These are phyloP conservation scores for Napeogenes inachia DNA, from an alignment of 2,888 invertebrate genomes.

Conservation along the genomic window DNA sequence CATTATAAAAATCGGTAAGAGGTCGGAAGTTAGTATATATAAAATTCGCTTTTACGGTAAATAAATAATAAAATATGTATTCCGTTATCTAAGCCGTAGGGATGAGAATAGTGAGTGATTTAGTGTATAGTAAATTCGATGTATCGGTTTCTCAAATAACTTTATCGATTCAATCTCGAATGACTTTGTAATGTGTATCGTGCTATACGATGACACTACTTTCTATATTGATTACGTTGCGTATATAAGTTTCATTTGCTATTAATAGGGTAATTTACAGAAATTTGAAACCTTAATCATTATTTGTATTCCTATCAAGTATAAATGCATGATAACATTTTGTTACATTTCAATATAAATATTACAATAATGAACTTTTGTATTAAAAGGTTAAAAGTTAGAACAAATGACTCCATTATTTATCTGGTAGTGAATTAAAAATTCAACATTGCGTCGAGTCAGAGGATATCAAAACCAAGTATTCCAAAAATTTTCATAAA, in stretches of 20 bases:
- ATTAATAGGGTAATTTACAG: background rate
- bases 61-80: too few relatives aligned
- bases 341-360: too few relatives aligned
- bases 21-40: conserved; percentile 10
- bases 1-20: conserved; percentile 10
- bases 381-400: too few relatives aligned
- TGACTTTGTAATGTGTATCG: background rate
- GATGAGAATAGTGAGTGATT: too few relatives aligned
- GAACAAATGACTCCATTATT: background rate
- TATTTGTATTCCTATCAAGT: too few relatives aligned
- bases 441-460: conserved; percentile 7
- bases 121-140: too few relatives aligned
- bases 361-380: too few relatives aligned
- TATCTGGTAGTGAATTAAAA: background rate
- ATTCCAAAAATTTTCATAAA: conserved; percentile 20
- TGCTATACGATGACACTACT: background rate
- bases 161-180: too few relatives aligned
- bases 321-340: too few relatives aligned
- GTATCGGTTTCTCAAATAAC: too few relatives aligned
- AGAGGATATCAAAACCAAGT: conserved; percentile 16
- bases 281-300: too few relatives aligned
- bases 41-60: background rate
- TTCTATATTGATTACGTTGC: conserved; percentile 5
- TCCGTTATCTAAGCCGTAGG: too few relatives aligned
- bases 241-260: background rate